These are phyloP conservation scores for Crossocerus cetratus DNA, from an alignment of 2,888 invertebrate genomes.

Conservation along the genomic window DNA sequence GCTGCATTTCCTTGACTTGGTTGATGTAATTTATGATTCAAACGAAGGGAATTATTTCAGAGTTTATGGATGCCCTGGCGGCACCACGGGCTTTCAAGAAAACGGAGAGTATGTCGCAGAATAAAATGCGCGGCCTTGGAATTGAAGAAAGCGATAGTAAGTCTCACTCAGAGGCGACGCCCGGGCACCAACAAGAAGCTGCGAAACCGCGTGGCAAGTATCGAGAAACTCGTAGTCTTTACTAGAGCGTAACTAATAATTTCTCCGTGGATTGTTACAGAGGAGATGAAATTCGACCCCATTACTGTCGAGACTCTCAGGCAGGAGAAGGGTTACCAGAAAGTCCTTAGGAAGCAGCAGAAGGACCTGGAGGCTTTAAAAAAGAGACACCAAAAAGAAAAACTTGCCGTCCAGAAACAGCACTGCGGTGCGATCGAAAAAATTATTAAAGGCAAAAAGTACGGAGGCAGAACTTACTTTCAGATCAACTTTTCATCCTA, in stretches of 20 bases:
- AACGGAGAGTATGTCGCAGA: conserved; percentile 77
- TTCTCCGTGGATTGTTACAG: conserved; percentile 45
- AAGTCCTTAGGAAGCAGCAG: conserved; percentile 95
- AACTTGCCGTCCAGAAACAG: conserved; percentile 91
- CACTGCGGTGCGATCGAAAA: conserved; percentile 96
- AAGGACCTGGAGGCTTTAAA: conserved; percentile 95
- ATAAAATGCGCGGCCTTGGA: conserved; percentile 97
- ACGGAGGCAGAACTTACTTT: conserved; percentile 63
- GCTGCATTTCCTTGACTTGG: too few species aligned
- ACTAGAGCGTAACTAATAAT: background rate
- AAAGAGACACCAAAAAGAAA: conserved; percentile 96
- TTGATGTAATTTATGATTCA: background rate
- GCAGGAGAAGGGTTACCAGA: conserved; percentile 93
- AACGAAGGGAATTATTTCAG: conserved; percentile 76
- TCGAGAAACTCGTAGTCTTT: background rate
- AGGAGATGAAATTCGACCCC: conserved; percentile 88
- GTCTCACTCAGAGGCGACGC: conserved; percentile 69
- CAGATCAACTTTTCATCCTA: too few species aligned
- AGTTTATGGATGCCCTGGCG: conserved; percentile 98
- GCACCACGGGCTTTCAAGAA: conserved; percentile 87
- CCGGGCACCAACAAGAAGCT: conserved; percentile 66
- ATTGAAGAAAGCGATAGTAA: conserved; percentile 87
- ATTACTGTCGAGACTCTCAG: conserved; percentile 92
- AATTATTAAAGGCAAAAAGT: conserved; percentile 95
- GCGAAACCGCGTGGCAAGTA: conserved; percentile 70